A percentile compares a stretch with the other conserved stretches of the same genome.
Evolutionary conservation across 2,797 vertebrate species (phyloP).

Genomic region (Pteropus rufus): DNA sequence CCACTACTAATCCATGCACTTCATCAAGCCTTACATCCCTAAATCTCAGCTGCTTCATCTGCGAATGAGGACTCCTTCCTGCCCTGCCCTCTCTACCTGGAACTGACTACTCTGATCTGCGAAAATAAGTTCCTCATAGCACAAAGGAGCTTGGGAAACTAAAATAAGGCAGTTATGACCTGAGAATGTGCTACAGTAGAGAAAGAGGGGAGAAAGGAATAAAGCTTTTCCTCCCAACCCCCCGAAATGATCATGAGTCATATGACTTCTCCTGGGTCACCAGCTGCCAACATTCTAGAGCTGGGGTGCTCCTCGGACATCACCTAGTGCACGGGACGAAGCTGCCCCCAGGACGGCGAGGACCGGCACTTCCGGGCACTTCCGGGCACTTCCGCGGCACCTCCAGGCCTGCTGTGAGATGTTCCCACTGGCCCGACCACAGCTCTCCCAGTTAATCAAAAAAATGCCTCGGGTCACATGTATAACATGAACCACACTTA

Average conservation of each 20-base stretch:
- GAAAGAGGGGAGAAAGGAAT: background rate
- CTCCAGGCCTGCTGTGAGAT: background rate
- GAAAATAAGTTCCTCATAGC: background rate
- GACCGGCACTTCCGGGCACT: background rate
- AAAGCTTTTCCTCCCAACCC: background rate
- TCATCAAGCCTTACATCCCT: background rate
- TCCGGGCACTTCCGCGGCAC: background rate
- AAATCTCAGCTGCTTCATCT: background rate
- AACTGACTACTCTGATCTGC: background rate
- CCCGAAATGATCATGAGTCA: background rate
- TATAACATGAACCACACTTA: background rate
- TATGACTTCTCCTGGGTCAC: background rate
- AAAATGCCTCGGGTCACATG: background rate
- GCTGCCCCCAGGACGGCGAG: background rate
- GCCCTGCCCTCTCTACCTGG: background rate
- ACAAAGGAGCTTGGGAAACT: background rate
- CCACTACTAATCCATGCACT: background rate
- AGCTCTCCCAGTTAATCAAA: no score
- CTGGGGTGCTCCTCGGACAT: background rate
- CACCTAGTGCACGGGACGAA: background rate
- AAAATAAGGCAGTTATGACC: background rate
- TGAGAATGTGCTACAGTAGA: background rate
- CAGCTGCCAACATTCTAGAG: background rate
- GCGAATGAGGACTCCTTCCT: background rate
- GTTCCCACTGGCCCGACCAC: background rate